Evolutionary conservation across 2,797 vertebrate genomes (phyloP), one percentile per base, ranked within the genome.

Genomic region (Cynodonichthys magdalenae): DNA sequence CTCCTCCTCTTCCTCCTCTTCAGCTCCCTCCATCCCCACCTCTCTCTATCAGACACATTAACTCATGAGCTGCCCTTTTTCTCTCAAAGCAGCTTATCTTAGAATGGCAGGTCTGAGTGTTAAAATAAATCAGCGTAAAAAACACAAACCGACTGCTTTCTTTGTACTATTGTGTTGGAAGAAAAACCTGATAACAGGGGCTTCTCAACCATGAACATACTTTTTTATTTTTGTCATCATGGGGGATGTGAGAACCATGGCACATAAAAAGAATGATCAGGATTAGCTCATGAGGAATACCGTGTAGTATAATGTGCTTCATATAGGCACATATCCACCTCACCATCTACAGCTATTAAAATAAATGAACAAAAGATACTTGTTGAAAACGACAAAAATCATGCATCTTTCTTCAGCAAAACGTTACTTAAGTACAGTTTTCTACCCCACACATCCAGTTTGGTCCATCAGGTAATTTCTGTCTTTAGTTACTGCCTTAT

Each of bases 61-160:
- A 77, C 71, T 15, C 59, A 45, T 71, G 59, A 66, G 44, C 51
- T 65, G 66, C 70, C 24, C 66, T 65, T 60, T 57, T 57, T 53
- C n/a, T 52, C 39, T 27, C 53, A 74, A 63, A 77, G 47, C 45
- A 39, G 58, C 66, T 81, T 71, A 71, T 52, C 11, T 15, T 3
- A 46, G 18, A 60, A 17, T 24, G 31, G 34, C 55, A 47, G 56
- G 28, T 5, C 57, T 53, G n/a, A 52, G 8, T 67, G 28, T 8
- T 51, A 46, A 57, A 34, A 45, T 17, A 42, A 18, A 46, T 19
- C 45, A 14, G 27, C 27, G 12, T 19, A 9, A 71, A 39, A 62
- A 27, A 31, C 45, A 36, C 42, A 6, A 8, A 34, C 39, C 52
- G 18, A 15, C 28, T 63, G 10, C 19, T 8, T 44, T 2, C 6